Conservation (phyloP, 2,797 vertebrate genomes). For the Schizopygopsis pylzovi region DNA sequence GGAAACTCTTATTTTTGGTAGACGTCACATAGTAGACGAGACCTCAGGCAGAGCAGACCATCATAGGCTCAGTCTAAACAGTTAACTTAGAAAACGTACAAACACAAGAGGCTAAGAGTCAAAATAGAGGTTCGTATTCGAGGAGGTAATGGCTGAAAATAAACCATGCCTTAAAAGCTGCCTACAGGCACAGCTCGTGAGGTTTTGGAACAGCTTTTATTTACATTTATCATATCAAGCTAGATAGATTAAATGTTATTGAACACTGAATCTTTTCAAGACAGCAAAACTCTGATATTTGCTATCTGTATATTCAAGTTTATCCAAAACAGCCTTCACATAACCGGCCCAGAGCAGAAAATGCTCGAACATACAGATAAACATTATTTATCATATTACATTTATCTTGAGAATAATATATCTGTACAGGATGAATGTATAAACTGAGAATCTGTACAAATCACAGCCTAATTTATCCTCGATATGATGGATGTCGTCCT, state of each 20-base stretch:
- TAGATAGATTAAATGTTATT: not conserved
- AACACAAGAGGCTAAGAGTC: not conserved
- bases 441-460: conserved; percentile 57
- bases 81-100: not conserved
- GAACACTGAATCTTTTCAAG: not conserved
- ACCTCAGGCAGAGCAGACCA: conserved; percentile 16
- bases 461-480: not conserved
- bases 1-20: not conserved
- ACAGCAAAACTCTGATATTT: not conserved
- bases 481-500: not conserved
- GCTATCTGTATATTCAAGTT: conserved; percentile 5
- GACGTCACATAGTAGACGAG: not conserved
- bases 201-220: conserved; percentile 7
- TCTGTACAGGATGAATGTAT: conserved; percentile 67
- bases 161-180: conserved; percentile 25
- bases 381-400: conserved; percentile 50
- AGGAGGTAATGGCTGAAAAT: conserved; percentile 46
- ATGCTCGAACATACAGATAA: conserved; percentile 60
- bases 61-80: conserved; percentile 31
- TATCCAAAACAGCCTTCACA: conserved; percentile 7
- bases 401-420: conserved; percentile 62
- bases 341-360: not conserved
- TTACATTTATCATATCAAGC: not conserved
- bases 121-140: conserved; percentile 24
- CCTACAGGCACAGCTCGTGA: conserved; percentile 15